phyloP scores from a whole-genome alignment of 2,888 invertebrate genomes.

The Ophioninae sp. region DNA sequence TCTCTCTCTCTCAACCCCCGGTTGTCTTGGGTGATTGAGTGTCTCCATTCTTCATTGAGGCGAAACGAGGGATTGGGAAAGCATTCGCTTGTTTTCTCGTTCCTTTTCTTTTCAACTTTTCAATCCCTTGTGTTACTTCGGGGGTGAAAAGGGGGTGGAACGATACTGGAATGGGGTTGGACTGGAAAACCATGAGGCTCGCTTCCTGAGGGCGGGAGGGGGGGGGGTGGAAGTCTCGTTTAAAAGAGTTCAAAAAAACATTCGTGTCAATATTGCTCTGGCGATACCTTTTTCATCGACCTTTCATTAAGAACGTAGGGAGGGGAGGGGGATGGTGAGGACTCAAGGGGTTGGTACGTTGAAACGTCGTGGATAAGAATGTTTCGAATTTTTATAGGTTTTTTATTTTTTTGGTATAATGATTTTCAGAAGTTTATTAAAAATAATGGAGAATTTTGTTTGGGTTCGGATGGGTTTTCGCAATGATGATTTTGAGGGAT shows the following conservation, averaged over 20 bases:
- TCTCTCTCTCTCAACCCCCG: slow-evolving; percentile 57
- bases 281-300: slow-evolving; percentile 33
- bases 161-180: no score
- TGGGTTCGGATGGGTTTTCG: no score
- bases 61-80: slow-evolving; percentile 49
- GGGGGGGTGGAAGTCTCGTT: background rate
- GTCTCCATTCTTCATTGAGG: slow-evolving; percentile 78
- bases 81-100: slow-evolving; percentile 59
- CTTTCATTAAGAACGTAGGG: slow-evolving; percentile 32
- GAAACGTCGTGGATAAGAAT: no score
- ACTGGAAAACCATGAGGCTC: no score
- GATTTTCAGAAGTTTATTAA: no score
- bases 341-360: background rate
- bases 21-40: slow-evolving; percentile 80
- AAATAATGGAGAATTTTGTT: no score
- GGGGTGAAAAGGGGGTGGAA: background rate
- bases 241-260: slow-evolving; percentile 33
- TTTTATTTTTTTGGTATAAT: no score
- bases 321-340: no score
- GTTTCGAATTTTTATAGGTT: no score
- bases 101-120: slow-evolving; percentile 59
- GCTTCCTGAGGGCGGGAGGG: background rate
- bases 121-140: slow-evolving; percentile 37
- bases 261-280: slow-evolving; percentile 41
- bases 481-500: no score